These are phyloP conservation scores for Crocuta crocuta DNA, from an alignment of 2,113 vertebrate species.

Conservation along the genomic window DNA sequence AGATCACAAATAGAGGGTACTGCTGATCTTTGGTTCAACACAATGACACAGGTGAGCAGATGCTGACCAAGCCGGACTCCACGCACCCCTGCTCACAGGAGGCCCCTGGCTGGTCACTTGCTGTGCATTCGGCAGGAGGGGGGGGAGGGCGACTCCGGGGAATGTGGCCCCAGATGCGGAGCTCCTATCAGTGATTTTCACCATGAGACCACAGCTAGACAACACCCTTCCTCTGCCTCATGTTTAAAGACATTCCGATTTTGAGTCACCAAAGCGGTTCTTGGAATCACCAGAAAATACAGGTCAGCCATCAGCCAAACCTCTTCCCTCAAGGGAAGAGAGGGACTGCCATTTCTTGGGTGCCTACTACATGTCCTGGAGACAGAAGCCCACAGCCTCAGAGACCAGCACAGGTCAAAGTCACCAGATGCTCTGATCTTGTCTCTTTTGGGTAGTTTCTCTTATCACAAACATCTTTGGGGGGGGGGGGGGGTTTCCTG, in stretches of 20 bases:
- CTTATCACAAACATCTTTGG: constrained; percentile 3
- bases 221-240: background rate
- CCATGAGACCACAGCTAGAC: background rate
- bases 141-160: no score
- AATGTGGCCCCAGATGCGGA: background rate
- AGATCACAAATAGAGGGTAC: background rate
- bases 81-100: background rate
- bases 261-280: background rate
- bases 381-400: background rate
- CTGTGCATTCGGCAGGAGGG: no score
- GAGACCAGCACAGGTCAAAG: background rate
- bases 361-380: background rate
- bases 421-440: background rate
- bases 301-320: background rate
- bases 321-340: background rate
- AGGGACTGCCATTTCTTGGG: background rate
- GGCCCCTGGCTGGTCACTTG: background rate
- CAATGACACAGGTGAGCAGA: background rate
- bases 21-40: background rate
- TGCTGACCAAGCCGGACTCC: background rate
- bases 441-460: background rate
- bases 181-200: background rate
- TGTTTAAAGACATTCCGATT: background rate
- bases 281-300: background rate
- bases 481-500: background rate